Evolutionary conservation across 2,797 vertebrate genomes (phyloP).

Genomic region (Sebastes iracundus): DNA sequence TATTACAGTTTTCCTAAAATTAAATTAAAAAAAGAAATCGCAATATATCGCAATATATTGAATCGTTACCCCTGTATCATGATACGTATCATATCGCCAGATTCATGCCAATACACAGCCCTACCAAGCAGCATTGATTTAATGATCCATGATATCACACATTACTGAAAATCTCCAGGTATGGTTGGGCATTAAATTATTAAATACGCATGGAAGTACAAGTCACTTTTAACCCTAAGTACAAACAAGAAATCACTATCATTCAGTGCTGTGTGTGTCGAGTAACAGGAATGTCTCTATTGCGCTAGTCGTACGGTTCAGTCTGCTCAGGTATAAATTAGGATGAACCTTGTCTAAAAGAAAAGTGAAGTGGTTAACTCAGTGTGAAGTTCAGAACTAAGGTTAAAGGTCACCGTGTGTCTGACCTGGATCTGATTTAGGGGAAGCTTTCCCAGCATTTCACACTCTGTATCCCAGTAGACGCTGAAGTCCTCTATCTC

Average conservation of each 20-base stretch:
- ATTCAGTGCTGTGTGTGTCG: not conserved
- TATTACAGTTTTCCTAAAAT: no score
- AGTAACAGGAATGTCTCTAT: not conserved
- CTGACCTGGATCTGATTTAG: constrained; percentile 90
- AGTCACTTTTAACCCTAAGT: not conserved
- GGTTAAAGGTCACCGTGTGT: not conserved
- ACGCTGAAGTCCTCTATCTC: constrained; percentile 94
- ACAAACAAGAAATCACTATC: not conserved
- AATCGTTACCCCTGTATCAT: no score
- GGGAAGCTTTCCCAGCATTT: constrained; percentile 91
- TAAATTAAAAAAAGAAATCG: no score
- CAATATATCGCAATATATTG: no score
- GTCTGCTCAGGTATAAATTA: not conserved
- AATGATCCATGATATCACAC: no score
- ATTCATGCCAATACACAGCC: no score
- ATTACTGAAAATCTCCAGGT: not conserved
- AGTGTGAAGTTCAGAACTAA: not conserved
- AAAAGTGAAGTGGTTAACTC: not conserved
- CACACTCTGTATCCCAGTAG: constrained; percentile 93
- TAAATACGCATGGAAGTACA: not conserved
- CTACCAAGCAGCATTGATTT: no score
- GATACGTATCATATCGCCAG: no score
- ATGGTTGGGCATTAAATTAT: not conserved
- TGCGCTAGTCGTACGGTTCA: not conserved
- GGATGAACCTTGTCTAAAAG: not conserved